Conservation (phyloP, 2,113 vertebrate species). For the Ailurus styani region DNA sequence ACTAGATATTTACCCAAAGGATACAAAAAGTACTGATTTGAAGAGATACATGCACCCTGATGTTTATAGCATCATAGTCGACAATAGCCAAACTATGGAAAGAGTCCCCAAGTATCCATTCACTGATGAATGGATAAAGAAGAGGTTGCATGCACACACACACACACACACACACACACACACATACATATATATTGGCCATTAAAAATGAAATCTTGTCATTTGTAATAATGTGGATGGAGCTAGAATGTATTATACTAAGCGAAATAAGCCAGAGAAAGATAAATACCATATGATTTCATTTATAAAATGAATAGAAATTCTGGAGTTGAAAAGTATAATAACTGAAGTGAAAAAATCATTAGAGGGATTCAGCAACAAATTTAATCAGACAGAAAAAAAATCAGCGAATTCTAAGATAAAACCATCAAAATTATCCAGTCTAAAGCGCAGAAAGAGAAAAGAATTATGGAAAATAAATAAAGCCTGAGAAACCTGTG, state of each 20-base stretch:
- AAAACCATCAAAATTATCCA: background rate
- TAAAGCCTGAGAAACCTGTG: background rate
- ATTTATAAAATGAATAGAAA: background rate
- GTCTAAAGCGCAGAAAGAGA: background rate
- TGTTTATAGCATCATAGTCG: too few relatives aligned
- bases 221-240: background rate
- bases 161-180: too few relatives aligned
- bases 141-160: background rate
- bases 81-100: too few relatives aligned
- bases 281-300: background rate
- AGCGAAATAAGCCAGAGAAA: background rate
- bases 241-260: background rate
- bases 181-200: too few relatives aligned
- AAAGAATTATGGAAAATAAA: background rate
- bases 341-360: background rate
- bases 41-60: background rate
- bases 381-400: background rate
- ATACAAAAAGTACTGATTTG: background rate
- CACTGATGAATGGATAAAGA: too few relatives aligned
- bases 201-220: background rate
- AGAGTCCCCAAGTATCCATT: too few relatives aligned
- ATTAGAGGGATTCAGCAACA: background rate
- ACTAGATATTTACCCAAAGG: background rate
- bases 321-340: background rate
- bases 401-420: background rate